Evolutionary conservation across 2,113 vertebrate genomes (phyloP).

Genomic region (Echinops telfairi): DNA sequence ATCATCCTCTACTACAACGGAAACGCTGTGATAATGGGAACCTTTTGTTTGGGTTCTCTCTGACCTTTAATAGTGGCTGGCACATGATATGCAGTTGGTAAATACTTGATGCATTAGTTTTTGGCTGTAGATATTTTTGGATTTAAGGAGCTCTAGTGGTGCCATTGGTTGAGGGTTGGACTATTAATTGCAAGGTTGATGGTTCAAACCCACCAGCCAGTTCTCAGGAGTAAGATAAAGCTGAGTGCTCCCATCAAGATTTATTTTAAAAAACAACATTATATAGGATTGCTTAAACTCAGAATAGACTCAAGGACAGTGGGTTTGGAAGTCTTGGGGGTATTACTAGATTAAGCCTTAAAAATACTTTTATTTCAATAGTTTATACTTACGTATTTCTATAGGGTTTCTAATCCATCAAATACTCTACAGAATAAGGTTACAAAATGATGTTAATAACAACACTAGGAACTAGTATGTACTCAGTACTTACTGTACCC

Average conservation of each 20-base stretch:
- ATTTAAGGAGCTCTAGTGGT: too few species aligned
- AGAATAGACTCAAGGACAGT: too few species aligned
- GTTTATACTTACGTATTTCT: background rate
- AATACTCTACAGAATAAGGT: slow-evolving; percentile 1
- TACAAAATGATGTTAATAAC: background rate
- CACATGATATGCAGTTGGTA: background rate
- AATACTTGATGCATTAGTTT: background rate
- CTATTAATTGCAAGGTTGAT: too few species aligned
- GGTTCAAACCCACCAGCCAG: too few species aligned
- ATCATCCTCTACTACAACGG: background rate
- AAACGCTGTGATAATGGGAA: background rate
- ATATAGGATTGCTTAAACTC: too few species aligned
- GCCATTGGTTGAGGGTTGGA: too few species aligned
- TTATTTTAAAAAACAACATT: too few species aligned
- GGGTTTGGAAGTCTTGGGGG: too few species aligned
- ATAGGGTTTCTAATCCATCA: background rate
- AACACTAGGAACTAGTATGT: background rate
- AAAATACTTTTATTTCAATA: background rate
- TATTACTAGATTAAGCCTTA: slow-evolving; percentile 20
- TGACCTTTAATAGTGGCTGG: background rate
- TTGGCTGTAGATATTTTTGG: background rate
- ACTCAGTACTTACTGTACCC: background rate
- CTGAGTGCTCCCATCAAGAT: too few species aligned
- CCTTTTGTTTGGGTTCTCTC: background rate
- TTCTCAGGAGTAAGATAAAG: too few species aligned